Evolutionary conservation across 1,140 invertebrate genomes (phyloP).

Genomic region (Hypothenemus hampei): DNA sequence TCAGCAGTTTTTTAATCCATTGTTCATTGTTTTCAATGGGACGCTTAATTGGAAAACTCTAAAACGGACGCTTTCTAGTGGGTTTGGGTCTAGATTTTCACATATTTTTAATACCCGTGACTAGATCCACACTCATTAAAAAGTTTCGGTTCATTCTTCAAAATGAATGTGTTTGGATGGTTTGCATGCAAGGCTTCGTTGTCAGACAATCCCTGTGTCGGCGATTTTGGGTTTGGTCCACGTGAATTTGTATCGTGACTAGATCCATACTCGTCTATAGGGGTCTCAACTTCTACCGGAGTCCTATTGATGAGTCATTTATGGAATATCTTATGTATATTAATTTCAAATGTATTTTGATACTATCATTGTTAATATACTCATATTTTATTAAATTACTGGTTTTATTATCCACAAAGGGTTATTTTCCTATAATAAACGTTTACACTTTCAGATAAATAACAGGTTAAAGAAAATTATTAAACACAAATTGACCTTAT

Average conservation of each 20-base stretch:
- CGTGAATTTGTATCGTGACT: conserved; percentile 63
- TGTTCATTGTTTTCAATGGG: neutral
- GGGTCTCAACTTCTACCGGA: conserved; percentile 28
- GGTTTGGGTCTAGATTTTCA: conserved; percentile 66
- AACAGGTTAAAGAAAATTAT: too few species aligned
- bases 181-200: neutral
- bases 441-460: too few species aligned
- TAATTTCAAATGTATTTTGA: too few species aligned
- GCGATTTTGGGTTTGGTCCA: conserved; percentile 75
- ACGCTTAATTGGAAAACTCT: neutral
- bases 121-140: conserved; percentile 86
- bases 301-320: too few species aligned
- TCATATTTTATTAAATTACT: too few species aligned
- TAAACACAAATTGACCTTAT: too few species aligned
- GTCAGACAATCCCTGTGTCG: conserved; percentile 53
- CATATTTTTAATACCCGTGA: conserved; percentile 59
- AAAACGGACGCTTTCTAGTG: conserved; percentile 50
- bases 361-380: too few species aligned
- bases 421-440: too few species aligned
- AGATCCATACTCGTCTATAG: conserved; percentile 83
- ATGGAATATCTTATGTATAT: too few species aligned
- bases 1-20: neutral
- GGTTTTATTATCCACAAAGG: too few species aligned
- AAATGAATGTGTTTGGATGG: neutral
- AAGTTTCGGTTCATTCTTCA: conserved; percentile 21